These are phyloP conservation scores for Brachylomia viminalis DNA, from an alignment of 2,888 invertebrate species.

Conservation along the genomic window DNA sequence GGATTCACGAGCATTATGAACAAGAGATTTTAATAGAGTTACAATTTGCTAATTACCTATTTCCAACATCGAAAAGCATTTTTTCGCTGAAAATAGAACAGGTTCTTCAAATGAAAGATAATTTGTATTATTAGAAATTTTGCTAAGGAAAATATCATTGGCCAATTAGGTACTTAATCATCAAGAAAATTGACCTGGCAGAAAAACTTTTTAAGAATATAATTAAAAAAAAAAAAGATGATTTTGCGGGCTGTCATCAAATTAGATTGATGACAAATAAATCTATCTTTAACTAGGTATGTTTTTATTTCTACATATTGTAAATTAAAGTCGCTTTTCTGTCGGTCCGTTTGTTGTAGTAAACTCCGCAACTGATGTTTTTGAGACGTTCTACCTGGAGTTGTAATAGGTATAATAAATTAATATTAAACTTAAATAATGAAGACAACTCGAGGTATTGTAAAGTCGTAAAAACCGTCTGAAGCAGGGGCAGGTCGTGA, in stretches of 20 bases:
- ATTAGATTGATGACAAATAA: constrained; percentile 20
- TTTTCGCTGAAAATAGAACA: not conserved
- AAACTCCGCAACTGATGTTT: not conserved
- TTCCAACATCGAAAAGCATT: not conserved
- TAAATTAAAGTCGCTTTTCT: not conserved
- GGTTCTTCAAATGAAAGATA: not conserved
- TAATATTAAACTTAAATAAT: not conserved
- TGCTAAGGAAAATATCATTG: not conserved
- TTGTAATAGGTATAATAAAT: not conserved
- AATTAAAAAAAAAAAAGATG: not conserved
- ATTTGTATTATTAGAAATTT: not conserved
- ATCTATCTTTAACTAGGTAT: not conserved
- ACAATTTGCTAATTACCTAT: not conserved
- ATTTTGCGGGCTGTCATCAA: constrained; percentile 1
- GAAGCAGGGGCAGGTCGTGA: not conserved
- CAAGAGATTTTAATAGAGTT: not conserved
- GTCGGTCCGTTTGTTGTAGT: not conserved
- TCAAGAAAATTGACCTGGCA: not conserved
- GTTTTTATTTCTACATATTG: too few species aligned
- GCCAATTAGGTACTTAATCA: constrained; percentile 12
- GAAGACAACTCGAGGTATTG: not conserved
- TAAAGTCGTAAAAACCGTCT: not conserved
- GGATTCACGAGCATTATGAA: not conserved
- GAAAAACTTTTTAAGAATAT: not conserved
- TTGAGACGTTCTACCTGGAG: not conserved